Evolutionary conservation across 2,888 invertebrate species (phyloP), one percentile per base, ranked within the genome.

Genomic region (Lordiphosa andalusiaca): DNA sequence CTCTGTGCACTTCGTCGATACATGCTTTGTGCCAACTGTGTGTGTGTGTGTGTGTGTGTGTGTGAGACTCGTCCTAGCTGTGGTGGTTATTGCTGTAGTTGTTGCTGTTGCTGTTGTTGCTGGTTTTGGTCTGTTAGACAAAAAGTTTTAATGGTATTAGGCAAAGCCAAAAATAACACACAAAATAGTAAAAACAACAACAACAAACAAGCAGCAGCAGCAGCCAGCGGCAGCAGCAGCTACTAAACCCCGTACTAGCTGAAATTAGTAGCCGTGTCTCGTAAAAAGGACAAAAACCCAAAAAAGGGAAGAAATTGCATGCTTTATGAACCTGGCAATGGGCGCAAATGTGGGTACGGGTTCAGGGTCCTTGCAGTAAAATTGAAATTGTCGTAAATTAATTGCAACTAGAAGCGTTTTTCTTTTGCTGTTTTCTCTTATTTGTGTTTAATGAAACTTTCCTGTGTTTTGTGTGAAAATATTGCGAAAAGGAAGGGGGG

Each of bases 371-470:
- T 58, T 61, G 61, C 82, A 75, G 82, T 77, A 65, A 74, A 74
- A 60, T 69, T 64, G 59, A 78, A 82, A 82, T 76, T 69, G 72
- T 74, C 59, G 63, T 74, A 69, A 74, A 78, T 78, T 82, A 76
- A 76, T 82, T 82, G 75, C 58, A 25, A 25, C 6, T 25, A 6
- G 25, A 25, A 25, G 6, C 6, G 6, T 25, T 25, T 25, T 6
- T 6, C 6, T 6, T 23, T 25, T 25, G 25, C 6, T 25, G 6
- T 25, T 25, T 6, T 25, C 2, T 25, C 6, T 25, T 25, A 6
- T 25, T 6, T 25, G 1, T 25, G 6, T 25, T 25, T 25, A 25
- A 25, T 25, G 25, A 25, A 25, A 25, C 25, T 6, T 25, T 25
- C 6, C 25, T 6, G 25, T 6, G 25, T 25, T 25, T 25, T 19